A percentile compares a stretch with the other conserved stretches of the same genome.
Conservation (phyloP, 2,797 vertebrate species). For the Podarcis lilfordi region DNA sequence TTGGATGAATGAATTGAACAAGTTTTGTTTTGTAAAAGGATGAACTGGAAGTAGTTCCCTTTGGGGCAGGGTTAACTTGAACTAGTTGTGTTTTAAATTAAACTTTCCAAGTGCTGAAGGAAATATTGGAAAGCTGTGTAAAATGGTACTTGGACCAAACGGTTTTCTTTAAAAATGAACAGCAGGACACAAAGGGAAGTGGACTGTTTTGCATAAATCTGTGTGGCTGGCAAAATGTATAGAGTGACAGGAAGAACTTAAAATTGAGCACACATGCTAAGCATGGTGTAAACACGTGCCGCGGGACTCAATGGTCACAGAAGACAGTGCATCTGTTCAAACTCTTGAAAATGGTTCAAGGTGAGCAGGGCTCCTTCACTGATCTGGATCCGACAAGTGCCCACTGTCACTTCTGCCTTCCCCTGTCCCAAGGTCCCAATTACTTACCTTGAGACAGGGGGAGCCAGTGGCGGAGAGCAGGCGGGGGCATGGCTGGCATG, state of each 20-base stretch:
- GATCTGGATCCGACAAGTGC: not conserved
- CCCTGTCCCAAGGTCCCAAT: not conserved
- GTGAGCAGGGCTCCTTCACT: not conserved
- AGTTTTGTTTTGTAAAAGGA: too few relatives aligned
- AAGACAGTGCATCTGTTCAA: not conserved
- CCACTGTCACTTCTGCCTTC: not conserved
- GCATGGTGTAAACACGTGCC: not conserved
- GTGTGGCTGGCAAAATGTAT: not conserved
- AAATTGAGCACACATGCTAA: not conserved
- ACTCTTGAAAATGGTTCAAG: not conserved
- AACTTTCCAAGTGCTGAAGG: not conserved
- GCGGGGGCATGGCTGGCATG: too few relatives aligned
- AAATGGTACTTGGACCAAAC: conserved; percentile 42
- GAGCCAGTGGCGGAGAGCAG: not conserved
- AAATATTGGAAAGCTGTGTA: conserved; percentile 37
- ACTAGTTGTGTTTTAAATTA: too few relatives aligned
- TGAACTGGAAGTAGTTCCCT: too few relatives aligned
- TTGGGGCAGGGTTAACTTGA: too few relatives aligned
- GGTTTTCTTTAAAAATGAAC: conserved; percentile 48
- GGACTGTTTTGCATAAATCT: not conserved
- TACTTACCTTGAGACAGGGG: not conserved
- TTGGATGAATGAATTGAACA: too few relatives aligned
- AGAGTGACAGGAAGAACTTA: not conserved
- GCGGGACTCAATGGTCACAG: not conserved
- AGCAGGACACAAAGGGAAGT: conserved; percentile 14